phyloP scores from a whole-genome alignment of 2,797 vertebrate species.

The Loris lydekkerianus region DNA sequence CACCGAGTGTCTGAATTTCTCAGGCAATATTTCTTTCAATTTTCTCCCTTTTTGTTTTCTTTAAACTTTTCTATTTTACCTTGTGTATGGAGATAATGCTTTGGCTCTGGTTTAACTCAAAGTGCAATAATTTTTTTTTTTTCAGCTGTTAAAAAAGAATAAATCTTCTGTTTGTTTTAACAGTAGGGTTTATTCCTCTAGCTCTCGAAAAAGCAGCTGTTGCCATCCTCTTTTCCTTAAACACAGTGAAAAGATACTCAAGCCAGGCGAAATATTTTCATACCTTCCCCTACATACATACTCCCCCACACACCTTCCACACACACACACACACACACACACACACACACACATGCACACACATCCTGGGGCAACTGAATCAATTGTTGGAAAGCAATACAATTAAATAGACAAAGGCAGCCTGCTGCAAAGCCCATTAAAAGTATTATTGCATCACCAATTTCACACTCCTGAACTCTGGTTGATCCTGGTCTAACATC shows the following conservation, averaged over 20 bases:
- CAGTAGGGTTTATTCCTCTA: not conserved
- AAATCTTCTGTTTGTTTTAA: conserved; percentile 30
- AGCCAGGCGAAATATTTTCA: conserved; percentile 34
- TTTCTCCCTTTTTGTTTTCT: not conserved
- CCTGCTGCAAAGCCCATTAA: conserved; percentile 42
- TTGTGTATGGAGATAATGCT: not conserved
- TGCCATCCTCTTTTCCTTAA: not conserved
- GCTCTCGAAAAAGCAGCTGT: not conserved
- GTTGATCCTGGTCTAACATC: conserved; percentile 37
- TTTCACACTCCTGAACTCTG: conserved; percentile 79
- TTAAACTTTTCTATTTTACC: not conserved
- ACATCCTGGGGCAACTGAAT: not conserved
- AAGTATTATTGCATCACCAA: conserved; percentile 68
- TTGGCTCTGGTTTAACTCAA: conserved; percentile 58
- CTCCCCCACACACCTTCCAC: not conserved
- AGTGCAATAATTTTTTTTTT: not conserved
- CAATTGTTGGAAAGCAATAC: conserved; percentile 41
- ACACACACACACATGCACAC: not conserved
- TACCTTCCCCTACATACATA: not conserved
- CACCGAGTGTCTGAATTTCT: not conserved
- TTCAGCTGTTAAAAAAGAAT: not conserved
- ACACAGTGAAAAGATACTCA: conserved; percentile 30
- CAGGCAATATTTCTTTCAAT: not conserved
- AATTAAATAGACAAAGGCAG: conserved; percentile 46
- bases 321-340: not conserved